Conservation (phyloP, 2,797 vertebrate genomes). For the Vespertilio murinus region DNA sequence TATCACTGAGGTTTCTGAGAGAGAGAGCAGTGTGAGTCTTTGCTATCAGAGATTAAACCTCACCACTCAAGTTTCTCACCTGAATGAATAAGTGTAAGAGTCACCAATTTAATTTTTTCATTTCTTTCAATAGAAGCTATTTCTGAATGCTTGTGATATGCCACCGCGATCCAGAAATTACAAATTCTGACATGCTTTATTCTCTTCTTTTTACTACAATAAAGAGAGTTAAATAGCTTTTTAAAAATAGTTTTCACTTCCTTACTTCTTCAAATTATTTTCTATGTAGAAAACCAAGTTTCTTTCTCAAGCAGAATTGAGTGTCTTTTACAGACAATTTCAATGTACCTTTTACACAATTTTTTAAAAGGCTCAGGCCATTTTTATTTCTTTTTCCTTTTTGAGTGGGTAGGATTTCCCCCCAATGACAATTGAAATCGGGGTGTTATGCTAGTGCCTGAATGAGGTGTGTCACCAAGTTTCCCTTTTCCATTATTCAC, state of each 20-base stretch:
- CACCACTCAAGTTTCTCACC: neutral
- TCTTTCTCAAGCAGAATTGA: neutral
- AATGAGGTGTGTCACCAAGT: too few species aligned
- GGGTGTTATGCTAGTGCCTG: neutral
- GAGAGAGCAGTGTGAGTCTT: neutral
- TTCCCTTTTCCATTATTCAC: neutral
- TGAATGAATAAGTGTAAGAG: neutral
- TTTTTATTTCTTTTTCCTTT: neutral
- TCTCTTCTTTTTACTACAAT: neutral
- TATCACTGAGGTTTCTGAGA: neutral
- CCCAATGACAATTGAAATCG: neutral
- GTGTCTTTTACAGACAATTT: neutral
- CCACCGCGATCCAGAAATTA: neutral
- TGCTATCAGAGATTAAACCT: neutral
- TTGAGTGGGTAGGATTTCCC: neutral
- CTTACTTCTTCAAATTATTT: conserved; percentile 47
- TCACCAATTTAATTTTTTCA: neutral
- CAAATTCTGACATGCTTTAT: neutral
- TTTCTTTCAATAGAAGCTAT: neutral
- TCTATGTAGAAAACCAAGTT: neutral
- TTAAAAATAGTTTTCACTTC: conserved; percentile 40
- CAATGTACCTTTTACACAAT: neutral
- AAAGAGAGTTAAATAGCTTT: neutral
- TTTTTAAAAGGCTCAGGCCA: neutral
- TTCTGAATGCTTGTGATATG: conserved; percentile 20